Evolutionary conservation across 2,888 invertebrate genomes (phyloP), one percentile per base, ranked within the genome.

Genomic region (Blastobasis adustella): DNA sequence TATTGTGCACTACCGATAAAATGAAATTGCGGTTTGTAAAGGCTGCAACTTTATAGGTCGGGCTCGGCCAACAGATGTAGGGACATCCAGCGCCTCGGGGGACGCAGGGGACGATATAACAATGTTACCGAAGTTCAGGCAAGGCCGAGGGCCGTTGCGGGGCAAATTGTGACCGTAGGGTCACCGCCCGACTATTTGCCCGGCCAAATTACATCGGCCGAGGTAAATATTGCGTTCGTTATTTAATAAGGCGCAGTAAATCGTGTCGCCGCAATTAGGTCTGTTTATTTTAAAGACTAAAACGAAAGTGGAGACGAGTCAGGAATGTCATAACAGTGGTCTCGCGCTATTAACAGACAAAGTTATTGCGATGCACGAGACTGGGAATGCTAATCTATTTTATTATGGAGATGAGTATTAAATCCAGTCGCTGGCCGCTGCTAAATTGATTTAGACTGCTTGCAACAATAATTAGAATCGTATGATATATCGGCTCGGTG

Each of bases 51-150:
- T 80, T 82, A 79, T 78, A 79, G 50, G 74, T 71, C 71, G 65
- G 73, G 74, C 66, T 76, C 68, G 65, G 67, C 68, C 73, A 73
- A 80, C 85, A 84, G 82, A 85, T 85, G 85, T 78, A 77, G 75
- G 74, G 76, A 73, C 78, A 74, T 76, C 73, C 69, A 58, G 63
- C 58, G 79, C 83, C 84, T 75, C 80, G 62, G 65, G 85, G 84
- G 81, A 82, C 69, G 67, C 61, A 66, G 75, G 80, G 82, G 79
- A 70, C 71, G 68, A 69, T 68, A 71, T 85, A 86, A 85, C 82
- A 76, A 73, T 72, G 83, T 86, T 85, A 85, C 74, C 71, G 67
- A 77, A 84, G 82, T 82, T 82, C 76, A 79, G 75, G 74, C 76
- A 77, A 76, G 77, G 75, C 79, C 75, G 76, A 67, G 74, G 75